phyloP scores from a whole-genome alignment of 2,113 vertebrate genomes.

The Addax nasomaculatus region DNA sequence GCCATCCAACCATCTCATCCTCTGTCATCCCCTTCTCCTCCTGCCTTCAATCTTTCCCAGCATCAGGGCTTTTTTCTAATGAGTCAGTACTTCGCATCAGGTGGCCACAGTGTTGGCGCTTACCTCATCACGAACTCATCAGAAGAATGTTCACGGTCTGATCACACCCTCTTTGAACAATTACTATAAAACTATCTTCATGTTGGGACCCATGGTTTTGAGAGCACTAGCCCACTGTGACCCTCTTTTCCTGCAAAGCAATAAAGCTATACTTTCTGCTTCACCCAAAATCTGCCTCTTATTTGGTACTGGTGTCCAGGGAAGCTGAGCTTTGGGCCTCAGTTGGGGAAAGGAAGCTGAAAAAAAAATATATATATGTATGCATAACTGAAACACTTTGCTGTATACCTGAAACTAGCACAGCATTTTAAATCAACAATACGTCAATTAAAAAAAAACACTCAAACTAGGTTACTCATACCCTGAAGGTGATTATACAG shows the following conservation, averaged over 20 bases:
- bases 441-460: not conserved
- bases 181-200: not conserved
- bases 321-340: not conserved
- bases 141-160: not conserved
- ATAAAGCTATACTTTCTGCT: not conserved
- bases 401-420: not conserved
- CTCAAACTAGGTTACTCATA: not conserved
- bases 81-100: not conserved
- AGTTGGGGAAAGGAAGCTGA: not conserved
- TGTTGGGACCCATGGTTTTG: not conserved
- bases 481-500: not conserved
- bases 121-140: not conserved
- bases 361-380: not conserved
- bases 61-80: not conserved
- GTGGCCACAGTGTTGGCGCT: not conserved
- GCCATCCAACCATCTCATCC: not conserved
- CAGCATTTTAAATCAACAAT: not conserved
- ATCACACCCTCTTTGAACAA: not conserved
- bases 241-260: not conserved
- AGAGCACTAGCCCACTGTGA: not conserved
- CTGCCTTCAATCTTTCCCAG: not conserved
- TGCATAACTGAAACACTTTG: not conserved
- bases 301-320: not conserved
- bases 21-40: not conserved
- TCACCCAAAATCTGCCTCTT: not conserved